Evolutionary conservation across 2,888 invertebrate species (phyloP).

Genomic region (Ophion obscuratus): DNA sequence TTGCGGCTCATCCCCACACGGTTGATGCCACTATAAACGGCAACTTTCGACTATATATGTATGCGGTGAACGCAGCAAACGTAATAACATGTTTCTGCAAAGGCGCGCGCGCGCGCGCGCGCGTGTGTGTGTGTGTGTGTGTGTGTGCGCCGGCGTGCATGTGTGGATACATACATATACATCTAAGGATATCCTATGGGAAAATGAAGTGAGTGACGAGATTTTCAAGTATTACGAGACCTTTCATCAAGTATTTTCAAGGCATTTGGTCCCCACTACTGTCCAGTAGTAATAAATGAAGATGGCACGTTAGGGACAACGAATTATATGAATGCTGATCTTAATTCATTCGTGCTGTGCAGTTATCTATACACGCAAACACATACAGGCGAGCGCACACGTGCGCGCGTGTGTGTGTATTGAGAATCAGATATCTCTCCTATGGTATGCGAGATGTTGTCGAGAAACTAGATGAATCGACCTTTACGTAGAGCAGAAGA

Average conservation of each 20-base stretch:
- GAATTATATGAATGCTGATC: conserved; percentile 38
- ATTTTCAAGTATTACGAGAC: conserved; percentile 28
- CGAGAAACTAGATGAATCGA: conserved; percentile 45
- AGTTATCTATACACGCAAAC: neutral
- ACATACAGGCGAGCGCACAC: too few relatives aligned
- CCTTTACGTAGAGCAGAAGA: neutral
- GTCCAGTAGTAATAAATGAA: conserved; percentile 35
- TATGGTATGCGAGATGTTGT: conserved; percentile 32
- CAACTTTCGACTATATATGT: conserved; percentile 39
- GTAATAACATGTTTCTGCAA: conserved; percentile 56
- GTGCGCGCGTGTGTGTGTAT: neutral
- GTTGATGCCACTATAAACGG: conserved; percentile 21
- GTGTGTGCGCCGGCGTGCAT: neutral
- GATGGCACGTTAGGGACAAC: conserved; percentile 36
- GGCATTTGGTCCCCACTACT: conserved; percentile 4
- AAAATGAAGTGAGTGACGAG: conserved; percentile 47
- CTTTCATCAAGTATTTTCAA: conserved; percentile 43
- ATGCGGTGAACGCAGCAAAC: conserved; percentile 3
- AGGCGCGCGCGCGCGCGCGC: neutral
- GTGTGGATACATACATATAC: neutral
- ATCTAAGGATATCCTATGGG: conserved; percentile 37
- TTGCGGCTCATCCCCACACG: conserved; percentile 41
- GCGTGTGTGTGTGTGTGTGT: neutral
- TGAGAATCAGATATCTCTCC: conserved; percentile 1
- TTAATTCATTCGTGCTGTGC: conserved; percentile 14